Evolutionary conservation across 2,113 vertebrate species (phyloP), one percentile per base, ranked within the genome.

Genomic region (Propithecus coquereli): DNA sequence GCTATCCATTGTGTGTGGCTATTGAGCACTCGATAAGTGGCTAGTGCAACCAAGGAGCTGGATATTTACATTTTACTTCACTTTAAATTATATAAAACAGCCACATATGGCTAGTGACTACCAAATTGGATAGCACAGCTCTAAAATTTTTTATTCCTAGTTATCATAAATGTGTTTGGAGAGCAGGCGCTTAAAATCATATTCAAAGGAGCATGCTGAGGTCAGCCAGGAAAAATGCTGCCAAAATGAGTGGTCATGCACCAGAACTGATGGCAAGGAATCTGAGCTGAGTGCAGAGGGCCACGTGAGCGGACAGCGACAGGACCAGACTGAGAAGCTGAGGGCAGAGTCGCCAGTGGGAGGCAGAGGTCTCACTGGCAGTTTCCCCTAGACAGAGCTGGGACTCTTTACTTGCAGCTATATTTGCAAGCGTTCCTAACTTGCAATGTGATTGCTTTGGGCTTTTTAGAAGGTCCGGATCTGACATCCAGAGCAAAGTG

Each of bases 111-210:
- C 32, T 50, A 82, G 54, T 34, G 40, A 80, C 63, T 87, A 32
- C 34, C 30, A 43, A 23, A n/a, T 16, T 34, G 54, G 27, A 86
- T 34, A 79, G 30, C 20, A 68, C 2, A 32, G 23, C 14, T 87
- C 32, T 76, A 88, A 85, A 83, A 20, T 71, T 47, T 43, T 90
- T 57, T 82, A 23, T 85, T 80, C 32, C 34, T 94, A 37, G 54
- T 61, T 32, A 87, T 45, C n/a, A n/a, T 23, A 86, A 68, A 63
- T 87, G 23, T 63, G 20, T 45, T n/a, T 80, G 66, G 50, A 82
- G 52, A 94, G n/a, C 47, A 70, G 91, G n/a, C 17, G 65, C 59
- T 74, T 92, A 54, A 87, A 81, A 47, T 90, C 61, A 32, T 71
- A 59, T 40, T 25, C n/a, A 80, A 47, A 83, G 83, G 85, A 76